These are phyloP conservation scores for Himalopsyche tibetana DNA, from an alignment of 2,888 invertebrate genomes.

Conservation along the genomic window DNA sequence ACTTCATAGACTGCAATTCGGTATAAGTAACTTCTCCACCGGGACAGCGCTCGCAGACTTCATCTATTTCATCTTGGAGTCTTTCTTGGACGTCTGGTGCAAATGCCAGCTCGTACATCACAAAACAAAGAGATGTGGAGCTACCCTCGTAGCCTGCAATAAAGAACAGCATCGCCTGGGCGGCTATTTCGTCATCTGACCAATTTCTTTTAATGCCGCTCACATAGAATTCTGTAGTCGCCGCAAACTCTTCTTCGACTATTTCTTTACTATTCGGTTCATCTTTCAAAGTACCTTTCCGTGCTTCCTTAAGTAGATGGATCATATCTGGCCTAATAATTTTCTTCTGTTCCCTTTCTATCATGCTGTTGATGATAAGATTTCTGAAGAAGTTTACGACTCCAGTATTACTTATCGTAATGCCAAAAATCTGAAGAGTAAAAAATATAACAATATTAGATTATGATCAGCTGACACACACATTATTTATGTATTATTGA, in stretches of 20 bases:
- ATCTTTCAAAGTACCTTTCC: conserved; percentile 70
- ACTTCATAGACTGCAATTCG: conserved; percentile 76
- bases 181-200: conserved; percentile 72
- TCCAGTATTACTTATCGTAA: neutral
- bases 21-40: conserved; percentile 75
- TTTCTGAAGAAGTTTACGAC: conserved; percentile 61
- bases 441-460: no score
- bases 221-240: conserved; percentile 70
- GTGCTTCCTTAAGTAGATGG: conserved; percentile 76
- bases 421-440: neutral
- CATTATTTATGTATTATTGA: no score
- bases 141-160: conserved; percentile 51
- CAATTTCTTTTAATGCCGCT: conserved; percentile 72
- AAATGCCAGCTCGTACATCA: conserved; percentile 49
- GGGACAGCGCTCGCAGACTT: conserved; percentile 67
- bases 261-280: conserved; percentile 64
- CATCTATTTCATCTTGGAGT: conserved; percentile 53
- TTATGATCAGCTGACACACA: no score
- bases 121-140: conserved; percentile 50
- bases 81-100: conserved; percentile 44
- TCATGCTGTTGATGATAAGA: conserved; percentile 71
- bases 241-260: conserved; percentile 69
- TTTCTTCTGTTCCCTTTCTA: conserved; percentile 69
- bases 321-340: conserved; percentile 76
- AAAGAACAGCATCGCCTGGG: conserved; percentile 55